Conservation (phyloP, 2,888 invertebrate genomes). For the Creontiades dilutus region DNA sequence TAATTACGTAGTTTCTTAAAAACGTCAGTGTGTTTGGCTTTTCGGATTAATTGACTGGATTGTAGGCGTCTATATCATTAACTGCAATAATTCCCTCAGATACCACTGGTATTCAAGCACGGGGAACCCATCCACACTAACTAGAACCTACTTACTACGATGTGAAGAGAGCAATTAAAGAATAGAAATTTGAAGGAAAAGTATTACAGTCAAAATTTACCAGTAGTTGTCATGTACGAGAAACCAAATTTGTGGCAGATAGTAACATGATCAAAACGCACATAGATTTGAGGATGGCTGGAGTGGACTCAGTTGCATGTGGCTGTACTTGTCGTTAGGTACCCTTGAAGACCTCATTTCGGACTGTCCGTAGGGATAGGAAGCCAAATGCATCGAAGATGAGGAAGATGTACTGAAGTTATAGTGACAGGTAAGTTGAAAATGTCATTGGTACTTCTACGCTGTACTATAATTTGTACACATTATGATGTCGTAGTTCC, state of each 20-base stretch:
- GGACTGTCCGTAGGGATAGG: slow-evolving; percentile 54
- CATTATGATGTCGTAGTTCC: no score
- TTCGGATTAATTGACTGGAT: no score
- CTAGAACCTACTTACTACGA: background rate
- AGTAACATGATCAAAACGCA: no score
- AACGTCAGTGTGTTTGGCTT: no score
- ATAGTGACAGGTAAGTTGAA: no score
- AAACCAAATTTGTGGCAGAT: background rate
- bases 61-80: no score
- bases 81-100: no score
- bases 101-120: background rate
- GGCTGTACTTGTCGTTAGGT: slow-evolving; percentile 52
- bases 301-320: slow-evolving; percentile 38
- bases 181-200: background rate
- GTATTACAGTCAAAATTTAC: background rate
- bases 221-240: background rate
- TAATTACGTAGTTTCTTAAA: no score
- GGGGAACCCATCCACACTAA: background rate
- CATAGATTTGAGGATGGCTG: slow-evolving; percentile 1
- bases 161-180: background rate
- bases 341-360: slow-evolving; percentile 51
- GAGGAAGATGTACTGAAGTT: background rate
- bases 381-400: slow-evolving; percentile 32
- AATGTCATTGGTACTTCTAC: no score
- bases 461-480: no score